Base-by-base conservation (phyloP, 2,113 vertebrate species). In the Pelecanus crispus region DNA sequence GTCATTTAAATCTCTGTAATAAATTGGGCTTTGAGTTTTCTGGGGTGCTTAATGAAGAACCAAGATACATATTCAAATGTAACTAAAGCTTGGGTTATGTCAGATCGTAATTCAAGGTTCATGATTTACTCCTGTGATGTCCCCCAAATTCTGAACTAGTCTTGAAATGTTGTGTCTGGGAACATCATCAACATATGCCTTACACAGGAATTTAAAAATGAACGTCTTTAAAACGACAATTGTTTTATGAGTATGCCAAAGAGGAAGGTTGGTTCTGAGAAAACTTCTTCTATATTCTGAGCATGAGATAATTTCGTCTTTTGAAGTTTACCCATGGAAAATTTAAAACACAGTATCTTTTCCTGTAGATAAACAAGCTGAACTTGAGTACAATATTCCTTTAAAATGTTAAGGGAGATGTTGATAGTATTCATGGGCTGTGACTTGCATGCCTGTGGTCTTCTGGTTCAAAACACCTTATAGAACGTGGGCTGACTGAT, bases 311-410 rank as follows among this genome's bases (percentile, higher is more conserved):
- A 86, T 94, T 92, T 94, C 49, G 14, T 86, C 18, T 94, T 94
- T 91, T n/a, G n/a, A 92, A 91, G 26, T 44, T 86, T 91, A 90
- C 87, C 78, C n/a, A 22, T 96, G 78, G 75, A 92, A 91, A 94
- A 95, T 81, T 81, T 81, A 87, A 90, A 71, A 63, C 62, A 90
- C 31, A 26, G 44, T 90, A 78, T 86, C 45, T 86, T 86, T 94
- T 72, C 90, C 10, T 92, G 47, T 74, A 84, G 61, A 93, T 94
- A 94, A 97, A 90, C 49, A 96, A 97, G 62, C 62, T 97, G 92
- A 93, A 93, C 55, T 88, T 94, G 68, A 62, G 50, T 85, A 80
- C 72, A 90, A 55, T 84, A 89, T 59, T 75, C 29, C 84, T 91
- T 89, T 94, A 34, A 90, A 80, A 92, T 81, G 59, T 75, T 90